Evolutionary conservation across 2,888 invertebrate species (phyloP).

Genomic region (Rhaphigaster nebulosa): DNA sequence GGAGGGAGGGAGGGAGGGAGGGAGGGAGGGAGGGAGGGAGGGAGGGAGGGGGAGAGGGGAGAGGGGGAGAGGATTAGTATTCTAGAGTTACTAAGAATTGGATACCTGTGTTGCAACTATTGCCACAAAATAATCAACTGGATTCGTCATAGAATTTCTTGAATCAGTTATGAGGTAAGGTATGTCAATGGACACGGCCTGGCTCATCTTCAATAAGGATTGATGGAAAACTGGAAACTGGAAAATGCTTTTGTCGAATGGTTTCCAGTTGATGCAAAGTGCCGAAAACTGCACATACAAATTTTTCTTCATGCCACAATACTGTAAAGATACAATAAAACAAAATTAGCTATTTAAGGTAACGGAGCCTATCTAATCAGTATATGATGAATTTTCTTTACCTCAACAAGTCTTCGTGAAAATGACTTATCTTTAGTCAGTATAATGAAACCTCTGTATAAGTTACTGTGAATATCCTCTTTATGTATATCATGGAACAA

Average conservation of each 20-base stretch:
- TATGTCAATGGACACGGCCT: conserved; percentile 70
- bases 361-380: not conserved
- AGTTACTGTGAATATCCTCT: conserved; percentile 73
- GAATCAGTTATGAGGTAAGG: conserved; percentile 75
- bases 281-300: conserved; percentile 93
- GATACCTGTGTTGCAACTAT: conserved; percentile 77
- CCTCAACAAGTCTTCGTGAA: conserved; percentile 63
- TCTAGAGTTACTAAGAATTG: no score
- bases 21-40: no score
- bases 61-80: no score
- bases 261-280: conserved; percentile 90
- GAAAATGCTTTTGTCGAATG: conserved; percentile 60
- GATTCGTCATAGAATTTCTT: conserved; percentile 77
- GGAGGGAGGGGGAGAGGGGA: no score
- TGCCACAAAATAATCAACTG: conserved; percentile 80
- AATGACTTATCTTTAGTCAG: conserved; percentile 66
- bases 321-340: conserved; percentile 71
- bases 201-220: conserved; percentile 58
- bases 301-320: conserved; percentile 76
- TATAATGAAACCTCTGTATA: conserved; percentile 83
- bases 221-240: conserved; percentile 59
- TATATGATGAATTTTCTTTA: not conserved
- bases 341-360: conserved; percentile 9
- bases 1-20: no score
- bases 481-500: conserved; percentile 74